phyloP scores from a whole-genome alignment of 2,797 vertebrate genomes.

The Coregonus ussuriensis region DNA sequence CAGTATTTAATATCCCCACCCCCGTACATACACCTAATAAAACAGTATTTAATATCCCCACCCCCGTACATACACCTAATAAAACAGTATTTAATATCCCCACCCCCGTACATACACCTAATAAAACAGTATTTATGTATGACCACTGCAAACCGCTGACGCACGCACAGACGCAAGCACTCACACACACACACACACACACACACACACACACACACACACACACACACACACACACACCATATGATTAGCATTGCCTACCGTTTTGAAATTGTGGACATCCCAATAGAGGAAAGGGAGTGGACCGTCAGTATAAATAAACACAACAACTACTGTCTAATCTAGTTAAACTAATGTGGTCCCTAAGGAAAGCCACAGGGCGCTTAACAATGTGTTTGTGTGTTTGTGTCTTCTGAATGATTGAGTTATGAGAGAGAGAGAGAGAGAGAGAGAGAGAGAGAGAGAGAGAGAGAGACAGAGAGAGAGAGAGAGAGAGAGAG shows the following conservation, averaged over 20 bases:
- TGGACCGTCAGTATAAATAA: slow-evolving; percentile 46
- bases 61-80: no score
- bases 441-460: background rate
- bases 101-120: no score
- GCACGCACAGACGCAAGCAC: background rate
- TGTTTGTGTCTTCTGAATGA: slow-evolving; percentile 10
- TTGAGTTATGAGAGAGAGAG: slow-evolving; percentile 5
- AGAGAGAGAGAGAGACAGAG: background rate
- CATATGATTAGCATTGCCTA: background rate
- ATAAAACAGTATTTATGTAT: background rate
- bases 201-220: no score
- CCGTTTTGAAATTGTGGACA: background rate
- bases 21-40: no score
- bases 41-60: no score
- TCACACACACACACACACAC: no score
- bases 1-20: no score
- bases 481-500: no score
- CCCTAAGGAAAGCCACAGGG: slow-evolving; percentile 28
- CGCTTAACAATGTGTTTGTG: background rate
- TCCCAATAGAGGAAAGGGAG: slow-evolving; percentile 34
- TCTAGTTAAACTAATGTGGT: slow-evolving; percentile 50
- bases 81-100: no score
- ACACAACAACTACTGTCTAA: slow-evolving; percentile 44
- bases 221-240: no score
- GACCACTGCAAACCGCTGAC: background rate